Evolutionary conservation across 1,140 invertebrate species (phyloP), one percentile per base, ranked within the genome.

Genomic region (Tetranychus cinnabarinus): DNA sequence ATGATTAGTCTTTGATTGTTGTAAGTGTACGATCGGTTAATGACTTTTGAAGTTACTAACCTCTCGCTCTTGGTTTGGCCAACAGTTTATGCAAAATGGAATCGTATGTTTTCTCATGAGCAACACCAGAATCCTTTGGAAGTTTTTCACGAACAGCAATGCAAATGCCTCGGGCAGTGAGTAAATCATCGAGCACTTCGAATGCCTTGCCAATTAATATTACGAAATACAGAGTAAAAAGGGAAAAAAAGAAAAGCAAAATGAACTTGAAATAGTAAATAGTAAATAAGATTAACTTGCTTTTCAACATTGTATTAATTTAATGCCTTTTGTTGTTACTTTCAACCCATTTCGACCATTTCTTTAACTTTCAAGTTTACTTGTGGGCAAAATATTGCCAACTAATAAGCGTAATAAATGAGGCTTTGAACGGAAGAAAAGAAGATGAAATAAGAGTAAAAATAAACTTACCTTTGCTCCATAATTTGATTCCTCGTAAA

Each of bases 401-500:
- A 36, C 10, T 10, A 33, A 23, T 12, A 23, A 56, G 55, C 12
- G 55, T 12, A 23, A 56, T 10, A 56, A 23, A 56, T 10, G 23
- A 23, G 35, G 55, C 10, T 58, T 7, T 48, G 46, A 12, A n/a
- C 23, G 23, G 23, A 23, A 23, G 23, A 23, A 23, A 23, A 23
- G 23, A 23, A 23, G 23, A 23, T 23, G 23, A 23, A 23, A 23
- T 23, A 23, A 23, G 23, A 42, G 10, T 42, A 6, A 42, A 42
- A 42, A 42, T 5, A 42, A 42, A 42, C 52, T 62, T 63, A 93
- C 90, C 82, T 92, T 89, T 52, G 90, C 88, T 3, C 91, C 90
- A 67, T 96, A 96, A 74, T 88, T 93, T 56, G 88, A 92, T 71
- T 96, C 90, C 73, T 96, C 90, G 69, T 95, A 95, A 59, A 96